Evolutionary conservation across 2,888 invertebrate genomes (phyloP).

Genomic region (Podabrus alpinus): DNA sequence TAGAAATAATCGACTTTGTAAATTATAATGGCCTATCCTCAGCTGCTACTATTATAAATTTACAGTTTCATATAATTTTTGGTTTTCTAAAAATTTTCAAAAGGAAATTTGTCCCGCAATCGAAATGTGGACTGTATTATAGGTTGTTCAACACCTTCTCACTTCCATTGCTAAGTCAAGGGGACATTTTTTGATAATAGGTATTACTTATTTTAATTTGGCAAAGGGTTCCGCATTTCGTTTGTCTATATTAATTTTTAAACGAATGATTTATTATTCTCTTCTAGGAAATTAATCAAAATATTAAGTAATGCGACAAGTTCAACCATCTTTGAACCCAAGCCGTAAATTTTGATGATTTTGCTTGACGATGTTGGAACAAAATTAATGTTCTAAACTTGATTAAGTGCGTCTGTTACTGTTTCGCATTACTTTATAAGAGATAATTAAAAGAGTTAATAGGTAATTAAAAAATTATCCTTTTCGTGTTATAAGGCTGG

Average conservation of each 20-base stretch:
- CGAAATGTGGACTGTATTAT: too few relatives aligned
- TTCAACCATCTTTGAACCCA: background rate
- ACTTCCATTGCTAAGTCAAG: background rate
- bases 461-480: background rate
- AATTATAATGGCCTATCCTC: too few relatives aligned
- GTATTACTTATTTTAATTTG: background rate
- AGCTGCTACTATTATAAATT: too few relatives aligned
- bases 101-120: background rate
- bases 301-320: background rate
- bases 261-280: background rate
- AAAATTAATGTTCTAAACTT: background rate
- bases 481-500: background rate
- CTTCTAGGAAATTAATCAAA: background rate
- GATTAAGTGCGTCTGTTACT: background rate
- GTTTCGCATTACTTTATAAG: background rate
- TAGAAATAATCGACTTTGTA: too few relatives aligned
- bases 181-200: background rate
- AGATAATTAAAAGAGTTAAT: background rate
- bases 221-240: background rate
- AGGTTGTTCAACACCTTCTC: background rate
- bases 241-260: background rate
- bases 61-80: too few relatives aligned
- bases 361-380: background rate
- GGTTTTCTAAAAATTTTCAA: constrained; percentile 7
- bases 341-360: background rate